A percentile compares a stretch with the other conserved stretches of the same genome.
These are phyloP conservation scores for Atopsyche davidsoni DNA, from an alignment of 1,140 invertebrate genomes.

Conservation along the genomic window DNA sequence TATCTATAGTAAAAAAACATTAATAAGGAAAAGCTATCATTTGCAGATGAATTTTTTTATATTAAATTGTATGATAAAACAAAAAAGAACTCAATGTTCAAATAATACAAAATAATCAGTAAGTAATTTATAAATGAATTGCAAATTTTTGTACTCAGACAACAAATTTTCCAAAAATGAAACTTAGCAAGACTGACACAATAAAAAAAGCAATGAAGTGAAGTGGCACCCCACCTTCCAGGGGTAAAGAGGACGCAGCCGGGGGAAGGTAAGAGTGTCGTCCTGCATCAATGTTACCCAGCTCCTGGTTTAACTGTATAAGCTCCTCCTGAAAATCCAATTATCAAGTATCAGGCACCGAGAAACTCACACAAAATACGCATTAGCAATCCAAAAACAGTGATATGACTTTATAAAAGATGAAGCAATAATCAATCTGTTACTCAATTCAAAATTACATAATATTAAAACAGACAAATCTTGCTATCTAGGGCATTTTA, in stretches of 20 bases:
- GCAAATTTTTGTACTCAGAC: conserved; percentile 10
- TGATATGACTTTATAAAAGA: not conserved
- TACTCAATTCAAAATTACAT: not conserved
- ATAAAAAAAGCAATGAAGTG: conserved; percentile 15
- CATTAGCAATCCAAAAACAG: not conserved
- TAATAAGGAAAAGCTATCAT: too few species aligned
- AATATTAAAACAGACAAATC: not conserved
- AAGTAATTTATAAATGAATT: conserved; percentile 1
- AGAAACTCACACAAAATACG: not conserved
- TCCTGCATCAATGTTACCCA: conserved; percentile 5
- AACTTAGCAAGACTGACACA: conserved; percentile 16
- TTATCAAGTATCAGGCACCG: not conserved
- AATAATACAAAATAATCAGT: not conserved
- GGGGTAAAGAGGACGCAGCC: conserved; percentile 1
- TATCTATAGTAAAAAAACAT: too few species aligned
- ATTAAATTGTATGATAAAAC: not conserved
- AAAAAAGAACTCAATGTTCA: not conserved
- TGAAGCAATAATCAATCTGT: too few species aligned
- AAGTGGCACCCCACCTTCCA: conserved; percentile 8
- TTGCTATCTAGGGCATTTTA: not conserved
- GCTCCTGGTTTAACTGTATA: conserved; percentile 12
- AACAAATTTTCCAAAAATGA: conserved; percentile 24
- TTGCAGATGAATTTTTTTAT: too few species aligned
- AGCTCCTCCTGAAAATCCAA: conserved; percentile 24
- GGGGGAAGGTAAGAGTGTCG: conserved; percentile 20